Conservation (phyloP, 2,797 vertebrate genomes). For the Harpagifer antarcticus region DNA sequence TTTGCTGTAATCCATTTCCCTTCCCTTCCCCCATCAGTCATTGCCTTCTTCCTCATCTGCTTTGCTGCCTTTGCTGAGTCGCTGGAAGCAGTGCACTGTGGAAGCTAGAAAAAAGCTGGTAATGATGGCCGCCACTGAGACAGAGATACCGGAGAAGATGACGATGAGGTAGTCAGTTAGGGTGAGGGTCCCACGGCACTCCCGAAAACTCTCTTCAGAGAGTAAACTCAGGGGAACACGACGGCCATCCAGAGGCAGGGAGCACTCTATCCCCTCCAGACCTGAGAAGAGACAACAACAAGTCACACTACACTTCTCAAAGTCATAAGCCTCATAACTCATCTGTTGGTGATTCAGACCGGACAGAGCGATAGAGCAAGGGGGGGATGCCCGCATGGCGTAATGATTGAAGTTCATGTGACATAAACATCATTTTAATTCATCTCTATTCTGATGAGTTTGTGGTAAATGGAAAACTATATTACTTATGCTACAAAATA, state of each 20-base stretch:
- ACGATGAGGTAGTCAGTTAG: conserved; percentile 93
- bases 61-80: conserved; percentile 88
- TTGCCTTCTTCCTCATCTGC: conserved; percentile 89
- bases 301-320: neutral
- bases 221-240: conserved; percentile 88
- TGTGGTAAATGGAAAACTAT: too few relatives aligned
- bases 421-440: too few relatives aligned
- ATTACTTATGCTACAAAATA: too few relatives aligned
- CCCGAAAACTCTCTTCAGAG: conserved; percentile 92
- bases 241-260: conserved; percentile 86
- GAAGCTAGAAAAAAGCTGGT: too few relatives aligned
- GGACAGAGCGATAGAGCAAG: neutral
- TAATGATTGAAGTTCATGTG: neutral
- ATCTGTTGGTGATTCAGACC: neutral
- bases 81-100: too few relatives aligned
- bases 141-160: conserved; percentile 93
- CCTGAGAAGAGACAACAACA: conserved; percentile 76
- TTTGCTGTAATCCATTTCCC: neutral
- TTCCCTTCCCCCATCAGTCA: conserved; percentile 76
- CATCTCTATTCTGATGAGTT: too few relatives aligned
- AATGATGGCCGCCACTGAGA: conserved; percentile 92
- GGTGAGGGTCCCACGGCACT: conserved; percentile 89
- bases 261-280: conserved; percentile 90
- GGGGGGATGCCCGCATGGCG: neutral
- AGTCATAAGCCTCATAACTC: neutral